phyloP scores from a whole-genome alignment of 2,888 invertebrate genomes.

The Eustalomyia histrio region DNA sequence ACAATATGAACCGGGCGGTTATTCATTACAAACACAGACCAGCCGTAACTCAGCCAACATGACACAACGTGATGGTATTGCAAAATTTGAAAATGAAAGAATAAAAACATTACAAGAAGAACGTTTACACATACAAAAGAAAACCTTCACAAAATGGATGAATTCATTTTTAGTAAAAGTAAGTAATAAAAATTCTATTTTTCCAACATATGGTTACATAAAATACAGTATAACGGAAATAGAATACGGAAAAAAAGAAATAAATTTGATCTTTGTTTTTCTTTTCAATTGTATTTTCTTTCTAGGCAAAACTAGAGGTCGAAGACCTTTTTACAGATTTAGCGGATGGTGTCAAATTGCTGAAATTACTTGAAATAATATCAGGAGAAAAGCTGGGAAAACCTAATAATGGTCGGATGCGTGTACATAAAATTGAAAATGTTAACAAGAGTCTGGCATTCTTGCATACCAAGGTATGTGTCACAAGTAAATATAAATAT shows the following conservation, averaged over 20 bases:
- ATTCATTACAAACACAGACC: slow-evolving; percentile 82
- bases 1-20: slow-evolving; percentile 85
- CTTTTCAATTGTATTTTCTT: slow-evolving; percentile 13
- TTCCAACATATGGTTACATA: background rate
- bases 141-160: slow-evolving; percentile 99
- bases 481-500: background rate
- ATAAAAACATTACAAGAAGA: slow-evolving; percentile 98
- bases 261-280: slow-evolving; percentile 27
- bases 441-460: slow-evolving; percentile 98
- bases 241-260: background rate
- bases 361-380: slow-evolving; percentile 98
- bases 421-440: slow-evolving; percentile 99
- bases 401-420: slow-evolving; percentile 96
- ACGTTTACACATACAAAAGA: slow-evolving; percentile 98
- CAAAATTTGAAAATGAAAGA: slow-evolving; percentile 97
- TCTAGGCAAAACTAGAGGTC: slow-evolving; percentile 97
- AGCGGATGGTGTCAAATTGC: slow-evolving; percentile 94
- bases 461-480: slow-evolving; percentile 92
- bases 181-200: slow-evolving; percentile 58
- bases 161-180: slow-evolving; percentile 97
- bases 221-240: background rate
- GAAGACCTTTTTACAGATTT: slow-evolving; percentile 98
- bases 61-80: slow-evolving; percentile 94
- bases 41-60: slow-evolving; percentile 85
- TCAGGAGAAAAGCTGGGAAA: slow-evolving; percentile 98